Base-by-base conservation (phyloP, 2,113 vertebrate genomes). In the Lates calcarifer region DNA sequence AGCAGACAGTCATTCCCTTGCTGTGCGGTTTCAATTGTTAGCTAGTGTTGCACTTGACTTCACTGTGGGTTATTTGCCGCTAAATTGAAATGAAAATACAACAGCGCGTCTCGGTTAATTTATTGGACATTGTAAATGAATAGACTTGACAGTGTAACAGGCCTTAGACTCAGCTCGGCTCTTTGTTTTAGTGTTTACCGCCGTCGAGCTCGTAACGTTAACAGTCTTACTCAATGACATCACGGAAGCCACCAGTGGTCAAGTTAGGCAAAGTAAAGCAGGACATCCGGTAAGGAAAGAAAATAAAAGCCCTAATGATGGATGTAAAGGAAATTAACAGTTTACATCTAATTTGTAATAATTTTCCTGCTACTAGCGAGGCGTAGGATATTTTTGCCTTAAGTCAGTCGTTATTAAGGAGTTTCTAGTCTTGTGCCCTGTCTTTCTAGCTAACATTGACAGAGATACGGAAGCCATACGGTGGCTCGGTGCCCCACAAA, bases 11-110 rank as follows among this genome's bases (percentile, higher is more conserved):
- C 72, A 7, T 31, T 45, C 24, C 8, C 26, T 66, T 35, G 17
- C 70, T 64, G 28, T 37, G 76, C 20, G 45, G 1, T 24, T 71
- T 81, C 86, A 41, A 2, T 61, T 29, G 86, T 89, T 89, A 90
- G 91, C 89, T 87, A 60, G 71, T 82, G 82, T 85, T 84, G 72
- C 91, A 88, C 86, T 90, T 91, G 88, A 90, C 89, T 87, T 85
- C 70, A n/a, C 79, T 4, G 4, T 12, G 62, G 8, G 57, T 39
- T 28, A 18, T 76, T 66, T 60, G 51, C 26, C 71, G 29, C 10
- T 43, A 39, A 41, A 58, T 41, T 41, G 10, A 20, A 24, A 33
- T 18, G 0, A 26, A 63, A 63, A 72, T 6, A 14, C 24, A 18
- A 43, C 37, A n/a, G 5, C 6, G 41, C 41, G 10, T 29, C 13